Evolutionary conservation across 2,888 invertebrate species (phyloP), one percentile per base, ranked within the genome.

Genomic region (Anodontia alba): DNA sequence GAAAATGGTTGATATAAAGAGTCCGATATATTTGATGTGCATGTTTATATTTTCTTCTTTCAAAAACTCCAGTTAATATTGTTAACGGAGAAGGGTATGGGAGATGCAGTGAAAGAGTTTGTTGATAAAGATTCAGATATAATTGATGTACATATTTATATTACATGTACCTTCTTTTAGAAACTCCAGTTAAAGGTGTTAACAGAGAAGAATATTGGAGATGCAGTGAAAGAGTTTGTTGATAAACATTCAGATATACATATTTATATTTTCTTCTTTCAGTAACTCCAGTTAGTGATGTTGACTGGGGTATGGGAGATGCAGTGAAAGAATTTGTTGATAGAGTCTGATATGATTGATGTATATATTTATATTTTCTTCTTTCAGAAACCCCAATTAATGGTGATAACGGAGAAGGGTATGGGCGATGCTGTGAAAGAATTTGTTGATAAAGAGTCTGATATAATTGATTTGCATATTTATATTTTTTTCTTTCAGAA

Each of bases 351-450:
- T n/a, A n/a, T n/a, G n/a, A n/a, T n/a, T n/a, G n/a, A n/a, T n/a
- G n/a, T n/a, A n/a, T n/a, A n/a, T 98, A 29, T 38, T 8, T 38
- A 12, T 38, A 38, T 38, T 46, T 33, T 33, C 1, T 12, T 31
- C 0, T 77, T 77, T 26, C 83, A 91, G 91, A 84, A 83, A 42
- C 95, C 96, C 51, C 95, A 96, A 54, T 95, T 98, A 26, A 95
- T 96, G 77, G 95, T 98, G 57, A 95, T 98, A 49, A 93, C 97
- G 0, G 96, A 97, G 67, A 96, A 96, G 86, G 96, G 97, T 0
- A 95, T 98, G 87, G 97, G 97, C 1, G 97, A 97, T 92, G 97
- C 98, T 26, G 96, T 98, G 57, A 95, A 96, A 73, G 96, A 96
- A 82, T 96, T 95, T 93, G 96, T 97, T 0, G 96, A 96, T 80